These are phyloP conservation scores for Troglohyphantes excavatus DNA, from an alignment of 2,888 invertebrate genomes.

Conservation along the genomic window DNA sequence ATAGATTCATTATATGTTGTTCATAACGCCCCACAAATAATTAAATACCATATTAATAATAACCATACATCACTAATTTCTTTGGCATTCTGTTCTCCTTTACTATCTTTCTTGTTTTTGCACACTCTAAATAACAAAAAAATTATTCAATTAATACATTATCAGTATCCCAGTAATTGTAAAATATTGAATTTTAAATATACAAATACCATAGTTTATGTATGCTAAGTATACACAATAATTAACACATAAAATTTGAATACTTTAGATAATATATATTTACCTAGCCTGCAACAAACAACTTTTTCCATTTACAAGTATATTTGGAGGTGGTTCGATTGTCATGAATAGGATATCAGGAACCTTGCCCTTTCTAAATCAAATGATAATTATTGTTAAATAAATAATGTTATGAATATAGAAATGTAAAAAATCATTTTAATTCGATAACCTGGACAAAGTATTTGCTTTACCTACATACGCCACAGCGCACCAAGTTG, in stretches of 20 bases:
- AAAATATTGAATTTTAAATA: too few species aligned
- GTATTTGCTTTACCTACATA: slow-evolving; percentile 86
- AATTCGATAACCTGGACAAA: neutral
- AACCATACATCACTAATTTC: slow-evolving; percentile 89
- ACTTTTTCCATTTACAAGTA: slow-evolving; percentile 88
- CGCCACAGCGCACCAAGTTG: slow-evolving; percentile 88
- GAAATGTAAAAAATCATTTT: neutral
- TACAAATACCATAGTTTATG: too few species aligned
- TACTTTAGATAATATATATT: neutral
- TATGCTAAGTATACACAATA: too few species aligned
- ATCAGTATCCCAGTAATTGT: neutral
- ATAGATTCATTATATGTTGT: too few species aligned
- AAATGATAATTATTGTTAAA: too few species aligned
- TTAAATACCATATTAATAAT: too few species aligned
- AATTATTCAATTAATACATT: neutral
- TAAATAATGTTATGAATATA: neutral
- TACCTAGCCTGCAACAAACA: slow-evolving; percentile 83
- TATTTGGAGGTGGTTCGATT: slow-evolving; percentile 90
- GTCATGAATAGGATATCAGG: slow-evolving; percentile 95
- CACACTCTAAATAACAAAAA: slow-evolving; percentile 82
- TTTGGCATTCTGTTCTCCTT: slow-evolving; percentile 85
- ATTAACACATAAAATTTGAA: too few species aligned
- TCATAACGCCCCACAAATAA: too few species aligned
- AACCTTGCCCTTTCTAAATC: slow-evolving; percentile 87
- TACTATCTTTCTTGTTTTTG: slow-evolving; percentile 81